Percentiles rank a stretch among this genome's conserved stretches.
phyloP scores from a whole-genome alignment of 2,797 vertebrate genomes.

The Miopithecus talapoin region DNA sequence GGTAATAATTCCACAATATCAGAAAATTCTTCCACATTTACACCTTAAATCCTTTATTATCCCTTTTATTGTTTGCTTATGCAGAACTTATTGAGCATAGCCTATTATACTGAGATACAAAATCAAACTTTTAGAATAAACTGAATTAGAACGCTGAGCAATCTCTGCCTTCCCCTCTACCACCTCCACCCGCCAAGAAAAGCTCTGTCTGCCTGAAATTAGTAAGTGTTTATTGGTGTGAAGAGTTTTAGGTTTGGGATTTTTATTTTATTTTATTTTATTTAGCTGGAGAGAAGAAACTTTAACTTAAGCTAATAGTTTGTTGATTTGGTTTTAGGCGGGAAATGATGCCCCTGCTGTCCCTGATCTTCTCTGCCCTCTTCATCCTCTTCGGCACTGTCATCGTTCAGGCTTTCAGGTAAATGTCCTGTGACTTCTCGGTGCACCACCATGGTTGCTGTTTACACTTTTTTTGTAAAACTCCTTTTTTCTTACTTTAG shows the following conservation, averaged over 20 bases:
- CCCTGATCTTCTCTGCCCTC: constrained; percentile 95
- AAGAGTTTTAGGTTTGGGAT: not conserved
- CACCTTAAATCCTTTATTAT: not conserved
- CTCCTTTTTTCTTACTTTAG: constrained; percentile 80
- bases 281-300: not conserved
- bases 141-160: not conserved
- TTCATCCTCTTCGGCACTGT: constrained; percentile 98
- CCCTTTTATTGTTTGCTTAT: not conserved
- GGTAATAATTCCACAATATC: not conserved
- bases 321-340: constrained; percentile 86
- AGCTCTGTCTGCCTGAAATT: not conserved
- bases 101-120: not conserved
- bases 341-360: constrained; percentile 98
- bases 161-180: not conserved
- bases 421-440: not conserved
- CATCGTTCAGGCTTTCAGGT: constrained; percentile 98
- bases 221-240: not conserved
- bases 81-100: not conserved
- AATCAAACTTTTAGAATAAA: not conserved
- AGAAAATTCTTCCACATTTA: not conserved
- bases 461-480: not conserved
- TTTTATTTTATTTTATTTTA: not conserved
- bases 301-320: accelerated
- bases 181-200: not conserved
- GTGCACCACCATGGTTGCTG: accelerated